Percentiles rank a stretch among this genome's conserved stretches.
Conservation (phyloP, 1,140 invertebrate species). For the Odontomachus brunneus region DNA sequence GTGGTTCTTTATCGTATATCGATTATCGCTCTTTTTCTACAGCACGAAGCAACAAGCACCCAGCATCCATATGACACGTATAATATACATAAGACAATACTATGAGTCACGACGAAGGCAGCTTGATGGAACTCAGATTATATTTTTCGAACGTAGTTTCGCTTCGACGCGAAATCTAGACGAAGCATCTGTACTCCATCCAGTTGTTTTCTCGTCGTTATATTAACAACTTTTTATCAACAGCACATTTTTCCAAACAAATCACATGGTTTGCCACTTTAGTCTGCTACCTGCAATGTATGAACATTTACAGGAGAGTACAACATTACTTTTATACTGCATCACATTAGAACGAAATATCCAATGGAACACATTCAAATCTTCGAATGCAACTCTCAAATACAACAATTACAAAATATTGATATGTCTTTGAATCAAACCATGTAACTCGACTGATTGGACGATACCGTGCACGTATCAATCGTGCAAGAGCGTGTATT, state of each 20-base stretch:
- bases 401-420: not conserved
- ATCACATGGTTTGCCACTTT: slow-evolving; percentile 78
- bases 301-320: slow-evolving; percentile 44
- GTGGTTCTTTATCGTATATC: slow-evolving; percentile 27
- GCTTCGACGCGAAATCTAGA: not conserved
- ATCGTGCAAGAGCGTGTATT: not conserved
- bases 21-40: slow-evolving; percentile 48
- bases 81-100: slow-evolving; percentile 34
- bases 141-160: not conserved
- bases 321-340: slow-evolving; percentile 32
- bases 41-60: slow-evolving; percentile 72
- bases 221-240: slow-evolving; percentile 56
- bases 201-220: slow-evolving; percentile 11
- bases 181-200: not conserved
- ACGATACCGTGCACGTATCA: too few relatives aligned
- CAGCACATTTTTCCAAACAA: slow-evolving; percentile 64
- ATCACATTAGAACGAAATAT: slow-evolving; percentile 1
- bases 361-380: not conserved
- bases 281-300: slow-evolving; percentile 79
- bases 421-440: slow-evolving; percentile 2
- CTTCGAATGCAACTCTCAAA: not conserved
- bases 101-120: slow-evolving; percentile 1
- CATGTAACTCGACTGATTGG: slow-evolving; percentile 23
- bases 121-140: not conserved
- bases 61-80: slow-evolving; percentile 49